Evolutionary conservation across 2,113 vertebrate species (phyloP), one percentile per base, ranked within the genome.

Genomic region (Capra hircus): DNA sequence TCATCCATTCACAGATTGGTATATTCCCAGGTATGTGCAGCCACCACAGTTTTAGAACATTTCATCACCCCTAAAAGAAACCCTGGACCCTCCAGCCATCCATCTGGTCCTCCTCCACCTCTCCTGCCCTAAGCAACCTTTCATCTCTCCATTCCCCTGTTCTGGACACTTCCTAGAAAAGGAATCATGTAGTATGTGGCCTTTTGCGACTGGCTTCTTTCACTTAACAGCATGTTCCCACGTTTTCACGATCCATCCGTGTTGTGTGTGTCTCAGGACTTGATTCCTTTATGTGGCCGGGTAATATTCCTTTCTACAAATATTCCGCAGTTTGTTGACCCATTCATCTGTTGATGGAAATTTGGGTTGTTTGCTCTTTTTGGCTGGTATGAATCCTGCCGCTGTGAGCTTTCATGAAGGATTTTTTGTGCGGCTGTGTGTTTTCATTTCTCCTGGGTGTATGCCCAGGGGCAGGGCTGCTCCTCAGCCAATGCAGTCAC

Each of bases 201-300:
- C 16, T 57, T 53, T 77, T 10, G 45, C 14, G 21, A 36, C 40
- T 45, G 55, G 6, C 40, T 43, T 48, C 36, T 30, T 30, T 48
- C n/a, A 21, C 48, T 40, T 1, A 23, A 3, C 5, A 1, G 33
- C 5, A 1, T 4, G 50, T 85, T 45, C n/a, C 30, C 5, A 6
- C 1, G 23, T 89, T 82, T 48, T 33, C 36, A 48, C 15, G 52
- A 57, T 50, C 81, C 36, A 28, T 16, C 64, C 16, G 1, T 4
- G 5, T 19, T 4, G 77, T 15, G 23, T 1, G 0, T 5, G 23
- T 74, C 9, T 40, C 2, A 10, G 50, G 3, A 9, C 19, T 19
- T 80, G 23, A 3, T 64, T 78, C 55, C 45, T 91, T n/a, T 64
- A n/a, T 10, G 21, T 7, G 25, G 21, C 53, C 16, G 2, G 55